Percentiles rank a stretch among this genome's conserved stretches.
Conservation (phyloP, 2,113 vertebrate genomes). For the Pterocles burchelli region DNA sequence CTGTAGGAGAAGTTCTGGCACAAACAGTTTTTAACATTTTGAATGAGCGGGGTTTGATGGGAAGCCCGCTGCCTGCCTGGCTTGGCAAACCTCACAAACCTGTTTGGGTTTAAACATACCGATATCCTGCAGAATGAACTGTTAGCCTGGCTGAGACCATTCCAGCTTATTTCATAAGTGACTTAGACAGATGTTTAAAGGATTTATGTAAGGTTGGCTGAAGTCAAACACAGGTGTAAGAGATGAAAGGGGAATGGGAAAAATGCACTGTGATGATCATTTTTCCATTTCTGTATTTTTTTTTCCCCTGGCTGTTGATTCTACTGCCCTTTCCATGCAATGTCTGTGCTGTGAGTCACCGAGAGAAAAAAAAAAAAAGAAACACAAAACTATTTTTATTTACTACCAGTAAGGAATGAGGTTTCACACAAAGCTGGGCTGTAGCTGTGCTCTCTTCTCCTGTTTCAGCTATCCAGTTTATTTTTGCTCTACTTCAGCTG, state of each 20-base stretch:
- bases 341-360: slow-evolving; percentile 72
- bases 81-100: slow-evolving; percentile 58
- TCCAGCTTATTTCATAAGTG: slow-evolving; percentile 73
- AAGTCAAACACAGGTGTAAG: slow-evolving; percentile 81
- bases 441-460: slow-evolving; percentile 37
- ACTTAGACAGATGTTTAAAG: slow-evolving; percentile 78
- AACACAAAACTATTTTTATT: slow-evolving; percentile 62
- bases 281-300: slow-evolving; percentile 71
- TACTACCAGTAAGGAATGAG: slow-evolving; percentile 73
- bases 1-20: slow-evolving; percentile 49
- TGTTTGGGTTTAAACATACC: slow-evolving; percentile 60
- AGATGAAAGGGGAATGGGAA: slow-evolving; percentile 79
- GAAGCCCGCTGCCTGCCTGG: slow-evolving; percentile 35
- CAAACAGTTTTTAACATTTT: neutral
- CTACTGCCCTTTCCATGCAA: slow-evolving; percentile 66
- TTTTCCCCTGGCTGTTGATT: slow-evolving; percentile 61
- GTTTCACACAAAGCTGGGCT: slow-evolving; percentile 58
- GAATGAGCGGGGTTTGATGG: slow-evolving; percentile 54
- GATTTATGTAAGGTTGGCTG: slow-evolving; percentile 77
- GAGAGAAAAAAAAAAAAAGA: slow-evolving; percentile 3
- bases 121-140: slow-evolving; percentile 61
- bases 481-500: slow-evolving; percentile 18
- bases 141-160: slow-evolving; percentile 66
- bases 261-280: slow-evolving; percentile 70
- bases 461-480: slow-evolving; percentile 54